Evolutionary conservation across 30 jellyfish, hydroid and myxozoan species (phyloP).

Genomic region (Turritopsis rubra): DNA sequence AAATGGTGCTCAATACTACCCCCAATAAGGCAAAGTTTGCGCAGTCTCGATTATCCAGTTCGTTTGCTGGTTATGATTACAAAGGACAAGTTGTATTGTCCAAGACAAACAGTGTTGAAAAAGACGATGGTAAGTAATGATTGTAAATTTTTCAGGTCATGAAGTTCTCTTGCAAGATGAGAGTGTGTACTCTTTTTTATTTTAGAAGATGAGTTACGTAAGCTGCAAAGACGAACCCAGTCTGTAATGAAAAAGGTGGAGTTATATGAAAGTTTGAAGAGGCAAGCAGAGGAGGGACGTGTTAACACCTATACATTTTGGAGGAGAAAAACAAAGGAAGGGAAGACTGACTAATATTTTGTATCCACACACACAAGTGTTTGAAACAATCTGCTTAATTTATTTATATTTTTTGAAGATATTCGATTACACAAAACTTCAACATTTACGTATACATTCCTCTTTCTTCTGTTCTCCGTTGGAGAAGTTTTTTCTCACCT

Average conservation of each 20-base stretch:
- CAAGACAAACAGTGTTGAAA: conserved; percentile 28
- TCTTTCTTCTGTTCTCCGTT: not conserved
- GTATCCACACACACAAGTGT: not conserved
- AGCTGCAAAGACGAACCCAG: conserved; percentile 61
- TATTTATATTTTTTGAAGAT: too few species aligned
- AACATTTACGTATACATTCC: not conserved
- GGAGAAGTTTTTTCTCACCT: too few species aligned
- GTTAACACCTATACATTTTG: conserved; percentile 66
- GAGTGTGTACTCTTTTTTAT: not conserved
- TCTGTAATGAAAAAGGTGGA: conserved; percentile 90
- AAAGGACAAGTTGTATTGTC: conserved; percentile 34
- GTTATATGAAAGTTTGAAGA: conserved; percentile 58
- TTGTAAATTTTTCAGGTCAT: not conserved
- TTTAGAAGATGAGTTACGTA: conserved; percentile 53
- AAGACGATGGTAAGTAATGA: conserved; percentile 19
- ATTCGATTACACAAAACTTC: not conserved
- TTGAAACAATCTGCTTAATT: not conserved
- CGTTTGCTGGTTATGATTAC: conserved; percentile 43
- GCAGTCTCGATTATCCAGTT: conserved; percentile 27
- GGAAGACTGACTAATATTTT: not conserved
- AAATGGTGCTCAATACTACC: conserved; percentile 29
- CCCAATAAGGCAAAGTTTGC: conserved; percentile 1
- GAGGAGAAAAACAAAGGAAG: conserved; percentile 44
- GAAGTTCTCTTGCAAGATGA: too few species aligned
- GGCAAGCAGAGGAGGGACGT: conserved; percentile 74